Evolutionary conservation across 2,113 vertebrate genomes (phyloP).

Genomic region (Natator depressus): DNA sequence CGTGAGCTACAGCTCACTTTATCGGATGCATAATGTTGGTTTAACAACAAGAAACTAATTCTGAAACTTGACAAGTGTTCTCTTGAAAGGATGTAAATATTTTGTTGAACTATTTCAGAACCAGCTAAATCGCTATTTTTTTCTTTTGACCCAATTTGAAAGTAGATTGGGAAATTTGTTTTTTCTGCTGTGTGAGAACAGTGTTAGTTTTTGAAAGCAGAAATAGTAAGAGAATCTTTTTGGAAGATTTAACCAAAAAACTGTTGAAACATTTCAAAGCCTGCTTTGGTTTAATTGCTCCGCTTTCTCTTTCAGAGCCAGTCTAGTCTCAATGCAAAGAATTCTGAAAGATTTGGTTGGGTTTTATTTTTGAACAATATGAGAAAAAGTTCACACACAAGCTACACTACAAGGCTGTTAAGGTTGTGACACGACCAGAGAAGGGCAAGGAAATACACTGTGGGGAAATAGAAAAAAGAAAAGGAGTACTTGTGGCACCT

Average conservation of each 20-base stretch:
- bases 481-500: no score
- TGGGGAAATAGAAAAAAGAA: no score
- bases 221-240: fast-evolving
- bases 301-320: fast-evolving
- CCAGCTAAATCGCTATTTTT: not conserved
- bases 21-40: not conserved
- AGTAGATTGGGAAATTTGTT: not conserved
- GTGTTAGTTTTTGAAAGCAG: not conserved
- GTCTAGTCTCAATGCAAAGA: fast-evolving
- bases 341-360: fast-evolving
- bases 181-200: not conserved
- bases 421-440: not conserved
- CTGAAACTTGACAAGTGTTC: not conserved
- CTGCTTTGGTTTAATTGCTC: not conserved
- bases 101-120: not conserved
- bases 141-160: not conserved
- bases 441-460: not conserved
- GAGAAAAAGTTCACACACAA: fast-evolving
- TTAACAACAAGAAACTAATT: not conserved
- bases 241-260: not conserved
- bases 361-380: not conserved
- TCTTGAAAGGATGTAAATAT: not conserved
- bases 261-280: not conserved
- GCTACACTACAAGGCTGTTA: fast-evolving
- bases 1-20: no score